Base-by-base conservation (phyloP, 2,888 invertebrate species). In the Polyommatus iphigenia region DNA sequence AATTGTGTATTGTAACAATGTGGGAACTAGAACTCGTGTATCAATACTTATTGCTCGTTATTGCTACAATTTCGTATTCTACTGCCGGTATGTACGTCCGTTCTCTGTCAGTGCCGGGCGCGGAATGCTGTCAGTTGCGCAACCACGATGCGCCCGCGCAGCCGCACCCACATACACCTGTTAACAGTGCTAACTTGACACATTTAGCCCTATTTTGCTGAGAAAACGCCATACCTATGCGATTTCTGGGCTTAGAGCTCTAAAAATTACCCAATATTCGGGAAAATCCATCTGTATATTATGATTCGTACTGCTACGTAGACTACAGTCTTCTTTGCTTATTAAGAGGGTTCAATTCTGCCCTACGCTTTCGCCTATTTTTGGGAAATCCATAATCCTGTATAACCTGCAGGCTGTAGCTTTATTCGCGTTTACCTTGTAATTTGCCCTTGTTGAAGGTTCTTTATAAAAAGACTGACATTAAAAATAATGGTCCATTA, bases 111-210 rank as follows among this genome's bases (percentile, higher is more conserved):
- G 1, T 67, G 67, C 29, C 18, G 67, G 5, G 20, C 41, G 32
- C 32, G 46, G 50, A 62, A 71, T 29, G 75, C 67, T 67, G 67
- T 67, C 67, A 32, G 67, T 67, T 29, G 29, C 67, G 67, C 67
- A 67, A 67, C 32, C 67, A 29, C 62, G 62, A 67, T 67, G 67
- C 67, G 67, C 29, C 67, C 67, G 67, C 67, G 67, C 67, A 15
- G 67, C 67, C 67, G 67, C 67, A 29, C 67, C 67, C 67, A 67
- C 62, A 24, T 62, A 10, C 24, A 62, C 67, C 67, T 67, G 67
- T 5, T 67, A 13, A 67, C 29, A 13, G 15, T 15, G 67, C 15
- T 15, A 20, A 62, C 46, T 46, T 46, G 46, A 46, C 46, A 46
- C 62, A 24, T 62, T 62, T 24, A 62, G 20, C 8, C 10, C 62